Evolutionary conservation across 2,113 vertebrate species (phyloP).

Genomic region (Centrocercus urophasianus): DNA sequence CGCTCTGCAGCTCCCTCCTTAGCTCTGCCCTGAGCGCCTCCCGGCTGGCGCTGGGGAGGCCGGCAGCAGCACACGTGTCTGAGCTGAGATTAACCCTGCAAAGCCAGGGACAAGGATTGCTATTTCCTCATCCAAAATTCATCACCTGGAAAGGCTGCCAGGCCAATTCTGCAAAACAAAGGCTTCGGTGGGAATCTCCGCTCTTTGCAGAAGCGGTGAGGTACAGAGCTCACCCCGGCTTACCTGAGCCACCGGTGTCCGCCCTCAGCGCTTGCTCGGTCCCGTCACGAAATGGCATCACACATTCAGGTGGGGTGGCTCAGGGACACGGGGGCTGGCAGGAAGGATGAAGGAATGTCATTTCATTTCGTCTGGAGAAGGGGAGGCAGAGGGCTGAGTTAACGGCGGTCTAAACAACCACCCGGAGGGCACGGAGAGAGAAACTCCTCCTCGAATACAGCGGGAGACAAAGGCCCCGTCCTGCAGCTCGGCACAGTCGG

Average conservation of each 20-base stretch:
- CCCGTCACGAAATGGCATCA: neutral
- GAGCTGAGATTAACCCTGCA: constrained; percentile 7
- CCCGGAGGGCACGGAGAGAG: neutral
- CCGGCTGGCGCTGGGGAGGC: neutral
- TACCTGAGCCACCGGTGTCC: neutral
- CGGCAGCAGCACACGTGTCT: neutral
- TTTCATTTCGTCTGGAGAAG: neutral
- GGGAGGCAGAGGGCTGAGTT: neutral
- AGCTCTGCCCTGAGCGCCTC: neutral
- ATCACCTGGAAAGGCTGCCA: neutral
- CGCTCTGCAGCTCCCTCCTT: constrained; percentile 48
- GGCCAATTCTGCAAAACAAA: neutral
- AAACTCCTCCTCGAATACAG: neutral
- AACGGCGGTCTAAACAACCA: neutral
- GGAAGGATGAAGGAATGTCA: neutral
- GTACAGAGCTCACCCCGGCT: accelerated
- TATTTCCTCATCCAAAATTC: neutral
- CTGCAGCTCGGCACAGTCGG: neutral
- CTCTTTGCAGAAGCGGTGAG: neutral
- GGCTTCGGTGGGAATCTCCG: neutral
- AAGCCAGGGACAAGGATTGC: neutral
- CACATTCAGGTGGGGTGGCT: accelerated
- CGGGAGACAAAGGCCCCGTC: neutral
- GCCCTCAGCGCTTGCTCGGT: neutral
- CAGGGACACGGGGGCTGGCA: accelerated